These are phyloP conservation scores for Melanerpes formicivorus DNA, from an alignment of 2,113 vertebrate species.

Conservation along the genomic window DNA sequence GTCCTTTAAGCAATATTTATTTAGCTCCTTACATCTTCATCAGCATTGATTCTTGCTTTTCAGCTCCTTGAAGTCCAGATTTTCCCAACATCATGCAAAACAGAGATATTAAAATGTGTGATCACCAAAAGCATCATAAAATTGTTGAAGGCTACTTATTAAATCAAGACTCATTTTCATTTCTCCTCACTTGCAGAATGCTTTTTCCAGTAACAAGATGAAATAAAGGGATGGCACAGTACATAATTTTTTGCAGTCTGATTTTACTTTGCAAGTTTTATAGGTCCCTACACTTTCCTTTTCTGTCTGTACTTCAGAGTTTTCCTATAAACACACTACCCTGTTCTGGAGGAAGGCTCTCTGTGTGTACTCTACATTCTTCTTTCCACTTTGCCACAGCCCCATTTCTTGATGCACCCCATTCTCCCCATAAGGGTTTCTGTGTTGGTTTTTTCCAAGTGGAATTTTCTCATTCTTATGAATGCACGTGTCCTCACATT, in stretches of 20 bases:
- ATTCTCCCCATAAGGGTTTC: background rate
- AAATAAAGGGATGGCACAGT: background rate
- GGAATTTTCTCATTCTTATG: background rate
- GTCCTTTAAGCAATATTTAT: constrained; percentile 55
- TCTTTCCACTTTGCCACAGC: background rate
- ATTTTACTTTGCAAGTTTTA: background rate
- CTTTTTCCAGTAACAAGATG: background rate
- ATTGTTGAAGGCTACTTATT: constrained; percentile 1
- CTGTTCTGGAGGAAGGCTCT: background rate
- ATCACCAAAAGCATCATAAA: constrained; percentile 36
- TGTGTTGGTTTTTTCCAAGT: background rate
- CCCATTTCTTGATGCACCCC: background rate
- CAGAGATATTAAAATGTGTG: constrained; percentile 1
- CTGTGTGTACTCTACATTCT: background rate
- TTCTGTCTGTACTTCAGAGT: background rate
- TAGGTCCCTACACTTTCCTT: background rate
- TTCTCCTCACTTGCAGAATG: background rate
- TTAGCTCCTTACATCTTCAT: constrained; percentile 46
- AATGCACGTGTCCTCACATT: background rate
- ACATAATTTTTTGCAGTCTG: background rate
- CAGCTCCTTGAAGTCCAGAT: constrained; percentile 36
- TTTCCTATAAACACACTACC: background rate
- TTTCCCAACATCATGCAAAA: constrained; percentile 38
- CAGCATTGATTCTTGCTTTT: constrained; percentile 47
- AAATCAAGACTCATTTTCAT: constrained; percentile 26